Conservation (phyloP, 1,140 invertebrate genomes). For the Eupristina koningsbergeri region DNA sequence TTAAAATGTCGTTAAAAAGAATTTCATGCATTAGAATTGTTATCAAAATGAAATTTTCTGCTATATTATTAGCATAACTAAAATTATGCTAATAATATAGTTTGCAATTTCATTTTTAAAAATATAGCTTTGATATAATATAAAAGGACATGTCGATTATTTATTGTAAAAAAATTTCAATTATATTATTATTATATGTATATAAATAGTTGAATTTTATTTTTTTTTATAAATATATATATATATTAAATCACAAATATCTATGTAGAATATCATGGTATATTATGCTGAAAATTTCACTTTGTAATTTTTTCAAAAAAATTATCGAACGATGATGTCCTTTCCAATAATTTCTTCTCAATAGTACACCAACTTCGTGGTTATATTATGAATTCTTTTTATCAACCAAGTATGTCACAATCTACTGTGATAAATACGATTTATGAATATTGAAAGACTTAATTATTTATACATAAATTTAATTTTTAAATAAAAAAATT, state of each 20-base stretch:
- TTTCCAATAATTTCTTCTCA: conserved; percentile 9
- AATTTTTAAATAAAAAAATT: background rate
- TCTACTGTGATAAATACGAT: background rate
- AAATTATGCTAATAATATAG: too few species aligned
- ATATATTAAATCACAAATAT: background rate
- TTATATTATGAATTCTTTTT: conserved; percentile 15
- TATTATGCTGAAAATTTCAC: conserved; percentile 14
- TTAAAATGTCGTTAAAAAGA: too few species aligned
- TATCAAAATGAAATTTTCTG: too few species aligned
- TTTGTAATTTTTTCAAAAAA: background rate
- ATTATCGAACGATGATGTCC: conserved; percentile 13
- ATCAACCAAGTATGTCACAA: background rate
- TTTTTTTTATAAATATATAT: background rate
- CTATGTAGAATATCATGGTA: background rate
- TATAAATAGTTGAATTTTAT: background rate
- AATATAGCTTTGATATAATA: too few species aligned
- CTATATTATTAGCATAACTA: too few species aligned
- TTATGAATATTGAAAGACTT: conserved; percentile 13
- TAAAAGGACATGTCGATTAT: too few species aligned
- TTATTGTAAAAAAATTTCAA: background rate
- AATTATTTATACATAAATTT: background rate
- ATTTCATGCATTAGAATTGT: too few species aligned
- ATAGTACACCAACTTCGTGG: background rate
- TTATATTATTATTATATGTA: background rate
- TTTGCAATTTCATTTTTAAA: too few species aligned